A percentile compares a stretch with the other conserved stretches of the same genome.
Conservation (phyloP, 2,797 vertebrate species). For the Chiloscyllium punctatum region DNA sequence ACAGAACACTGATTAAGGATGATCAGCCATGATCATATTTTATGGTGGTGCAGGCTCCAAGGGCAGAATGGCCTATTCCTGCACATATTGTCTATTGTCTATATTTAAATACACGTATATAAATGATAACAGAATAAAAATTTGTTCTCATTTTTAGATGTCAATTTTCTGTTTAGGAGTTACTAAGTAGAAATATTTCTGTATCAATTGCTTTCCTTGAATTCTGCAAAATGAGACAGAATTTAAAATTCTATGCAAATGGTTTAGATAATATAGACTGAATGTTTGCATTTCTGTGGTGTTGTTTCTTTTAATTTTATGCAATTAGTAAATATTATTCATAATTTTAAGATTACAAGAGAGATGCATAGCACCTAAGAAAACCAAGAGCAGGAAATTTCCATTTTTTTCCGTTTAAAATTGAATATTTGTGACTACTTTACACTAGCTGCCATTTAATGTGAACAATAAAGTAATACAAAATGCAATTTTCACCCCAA, state of each 20-base stretch:
- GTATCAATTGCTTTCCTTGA: neutral
- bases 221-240: neutral
- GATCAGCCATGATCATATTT: too few species aligned
- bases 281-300: neutral
- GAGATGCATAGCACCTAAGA: neutral
- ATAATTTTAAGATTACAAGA: neutral
- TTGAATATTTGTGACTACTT: neutral
- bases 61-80: too few species aligned
- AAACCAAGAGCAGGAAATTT: neutral
- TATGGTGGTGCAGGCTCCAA: too few species aligned
- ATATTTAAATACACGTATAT: neutral
- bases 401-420: neutral
- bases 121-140: neutral
- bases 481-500: neutral
- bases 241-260: neutral
- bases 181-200: constrained; percentile 1
- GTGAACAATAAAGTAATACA: neutral
- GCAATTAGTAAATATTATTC: neutral
- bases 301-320: neutral
- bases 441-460: neutral
- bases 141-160: neutral
- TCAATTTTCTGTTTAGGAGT: neutral
- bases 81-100: too few species aligned
- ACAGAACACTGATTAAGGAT: too few species aligned
- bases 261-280: neutral